Base-by-base conservation (phyloP, 2,888 invertebrate genomes). In the Drosophila mayaguana region DNA sequence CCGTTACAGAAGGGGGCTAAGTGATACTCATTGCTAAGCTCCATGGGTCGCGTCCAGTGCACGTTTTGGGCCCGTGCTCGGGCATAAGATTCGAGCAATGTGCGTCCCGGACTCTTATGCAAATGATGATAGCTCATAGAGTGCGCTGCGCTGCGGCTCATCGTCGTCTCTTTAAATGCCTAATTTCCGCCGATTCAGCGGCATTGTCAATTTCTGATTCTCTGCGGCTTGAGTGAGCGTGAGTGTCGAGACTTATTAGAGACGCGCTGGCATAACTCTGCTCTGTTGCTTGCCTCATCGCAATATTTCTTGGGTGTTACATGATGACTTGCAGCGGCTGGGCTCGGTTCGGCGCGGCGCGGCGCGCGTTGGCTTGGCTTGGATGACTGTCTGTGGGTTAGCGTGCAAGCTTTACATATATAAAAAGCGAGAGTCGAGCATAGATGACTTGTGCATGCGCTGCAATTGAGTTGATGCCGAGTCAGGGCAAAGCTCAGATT, bases 161-260 rank as follows among this genome's bases (percentile, higher is more conserved):
- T 28, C 18, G 22, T 34, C 32, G 22, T 43, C 50, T 42, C 45
- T 54, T 55, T 54, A 74, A 80, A 84, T 84, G 76, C 83, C 83
- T 61, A 76, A 82, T 84, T 88, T 84, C 88, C 88, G 85, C 64
- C 50, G 72, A 70, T 79, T 68, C 81, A 81, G 72, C 79, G 62
- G 84, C 84, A 84, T 81, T 85, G 83, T 88, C 85, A 82, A 83
- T 83, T 88, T 80, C 51, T 69, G 74, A 85, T 80, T 84, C 79
- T 78, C 68, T 63, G 50, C 63, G 81, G 46, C 69, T 12, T 22
- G 25, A 25, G 28, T n/a, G 40, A 40, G 54, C 20, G 38, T 16
- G 25, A 68, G 54, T 56, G 73, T 43, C 54, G 69, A 78, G 78
- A 78, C 78, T 63, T 78, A 77, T 77, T 78, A 56, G 55, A 69